These are phyloP conservation scores for Aspidapion aeneum DNA, from an alignment of 2,888 invertebrate genomes.

Conservation along the genomic window DNA sequence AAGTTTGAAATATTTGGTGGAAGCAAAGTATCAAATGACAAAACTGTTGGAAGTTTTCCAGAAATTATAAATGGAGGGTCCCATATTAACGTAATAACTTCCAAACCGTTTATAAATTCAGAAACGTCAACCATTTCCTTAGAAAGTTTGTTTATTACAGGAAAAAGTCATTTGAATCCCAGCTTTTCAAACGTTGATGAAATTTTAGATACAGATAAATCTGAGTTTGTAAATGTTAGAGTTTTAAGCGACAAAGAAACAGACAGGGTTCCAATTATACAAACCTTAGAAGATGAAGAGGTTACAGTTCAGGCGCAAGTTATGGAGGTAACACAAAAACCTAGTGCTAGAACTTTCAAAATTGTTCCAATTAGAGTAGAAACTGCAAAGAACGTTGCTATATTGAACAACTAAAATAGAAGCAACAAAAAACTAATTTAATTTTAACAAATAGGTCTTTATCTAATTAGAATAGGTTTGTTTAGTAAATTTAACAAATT, in stretches of 20 bases:
- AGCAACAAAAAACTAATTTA: too few relatives aligned
- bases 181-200: constrained; percentile 37
- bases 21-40: constrained; percentile 46
- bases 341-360: constrained; percentile 38
- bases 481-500: too few relatives aligned
- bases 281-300: constrained; percentile 38
- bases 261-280: constrained; percentile 34
- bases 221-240: constrained; percentile 43
- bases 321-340: constrained; percentile 43
- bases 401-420: background rate
- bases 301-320: constrained; percentile 43
- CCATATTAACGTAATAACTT: constrained; percentile 43
- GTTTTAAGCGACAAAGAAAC: constrained; percentile 36
- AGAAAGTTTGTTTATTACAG: constrained; percentile 63
- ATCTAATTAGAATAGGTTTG: too few relatives aligned
- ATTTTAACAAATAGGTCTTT: too few relatives aligned
- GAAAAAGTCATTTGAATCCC: constrained; percentile 32
- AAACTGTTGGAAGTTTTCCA: constrained; percentile 4
- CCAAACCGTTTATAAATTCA: constrained; percentile 40
- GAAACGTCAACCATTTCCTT: constrained; percentile 66
- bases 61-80: constrained; percentile 42
- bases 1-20: constrained; percentile 45
- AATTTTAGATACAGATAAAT: constrained; percentile 43
- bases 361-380: constrained; percentile 44
- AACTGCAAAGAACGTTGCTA: constrained; percentile 34